These are phyloP conservation scores for Corythornis madagascariensis DNA, from an alignment of 2,113 vertebrate species.

Conservation along the genomic window DNA sequence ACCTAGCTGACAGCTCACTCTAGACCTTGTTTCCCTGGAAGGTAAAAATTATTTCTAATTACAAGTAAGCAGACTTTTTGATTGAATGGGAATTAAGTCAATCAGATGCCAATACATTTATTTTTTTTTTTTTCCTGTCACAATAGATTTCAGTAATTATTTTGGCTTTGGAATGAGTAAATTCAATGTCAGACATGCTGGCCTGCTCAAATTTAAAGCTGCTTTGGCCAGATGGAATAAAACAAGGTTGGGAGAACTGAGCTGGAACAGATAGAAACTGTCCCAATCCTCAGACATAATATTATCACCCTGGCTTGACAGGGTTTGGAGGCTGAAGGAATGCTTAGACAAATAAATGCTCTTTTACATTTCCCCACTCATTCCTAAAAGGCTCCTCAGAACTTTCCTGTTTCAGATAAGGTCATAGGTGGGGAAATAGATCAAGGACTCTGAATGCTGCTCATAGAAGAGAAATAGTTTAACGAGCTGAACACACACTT, in stretches of 20 bases:
- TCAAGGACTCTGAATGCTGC: accelerated
- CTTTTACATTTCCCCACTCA: background rate
- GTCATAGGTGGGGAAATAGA: background rate
- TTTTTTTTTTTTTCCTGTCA: background rate
- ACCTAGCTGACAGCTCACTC: background rate
- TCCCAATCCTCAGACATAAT: background rate
- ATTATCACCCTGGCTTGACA: background rate
- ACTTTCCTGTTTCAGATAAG: background rate
- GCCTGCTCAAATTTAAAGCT: conserved; percentile 21
- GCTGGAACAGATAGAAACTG: conserved; percentile 12
- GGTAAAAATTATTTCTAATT: conserved; percentile 18
- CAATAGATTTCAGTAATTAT: conserved; percentile 2
- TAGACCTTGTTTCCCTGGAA: background rate
- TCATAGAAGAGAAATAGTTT: background rate
- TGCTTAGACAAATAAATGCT: background rate
- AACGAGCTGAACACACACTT: background rate
- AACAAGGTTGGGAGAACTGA: background rate
- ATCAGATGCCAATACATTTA: background rate
- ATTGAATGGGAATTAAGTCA: background rate
- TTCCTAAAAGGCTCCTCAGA: background rate
- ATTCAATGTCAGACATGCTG: background rate
- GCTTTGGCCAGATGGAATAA: background rate
- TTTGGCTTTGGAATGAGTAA: conserved; percentile 12
- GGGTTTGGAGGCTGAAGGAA: background rate
- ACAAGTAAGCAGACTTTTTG: background rate